phyloP scores from a whole-genome alignment of 2,113 vertebrate genomes.

The Neofelis nebulosa region DNA sequence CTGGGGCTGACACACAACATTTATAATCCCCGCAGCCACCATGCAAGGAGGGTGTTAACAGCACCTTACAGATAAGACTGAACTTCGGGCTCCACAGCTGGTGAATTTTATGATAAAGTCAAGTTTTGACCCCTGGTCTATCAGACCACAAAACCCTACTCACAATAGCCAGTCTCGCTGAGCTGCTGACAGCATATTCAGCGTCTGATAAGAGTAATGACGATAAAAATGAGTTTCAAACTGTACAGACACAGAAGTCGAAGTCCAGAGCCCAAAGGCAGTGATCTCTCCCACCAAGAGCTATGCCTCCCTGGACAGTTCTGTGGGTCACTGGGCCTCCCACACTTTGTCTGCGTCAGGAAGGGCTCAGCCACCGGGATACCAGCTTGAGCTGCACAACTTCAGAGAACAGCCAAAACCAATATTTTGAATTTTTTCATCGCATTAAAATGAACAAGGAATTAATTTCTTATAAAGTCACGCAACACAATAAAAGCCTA shows the following conservation, averaged over 20 bases:
- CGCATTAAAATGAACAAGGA: neutral
- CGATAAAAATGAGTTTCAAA: neutral
- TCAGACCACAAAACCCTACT: neutral
- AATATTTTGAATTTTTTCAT: neutral
- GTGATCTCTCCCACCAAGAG: neutral
- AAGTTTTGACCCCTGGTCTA: neutral
- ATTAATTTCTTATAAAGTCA: neutral
- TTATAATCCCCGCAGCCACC: neutral
- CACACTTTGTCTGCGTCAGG: rapidly evolving
- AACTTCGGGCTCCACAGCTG: neutral
- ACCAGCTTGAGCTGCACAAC: neutral
- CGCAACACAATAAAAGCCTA: neutral
- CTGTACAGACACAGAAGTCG: neutral
- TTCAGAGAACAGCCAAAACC: neutral
- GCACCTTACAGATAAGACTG: neutral
- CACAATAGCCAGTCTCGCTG: neutral
- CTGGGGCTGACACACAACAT: neutral
- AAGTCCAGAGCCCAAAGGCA: neutral
- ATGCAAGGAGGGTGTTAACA: neutral
- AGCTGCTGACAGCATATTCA: neutral
- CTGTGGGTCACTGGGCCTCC: neutral
- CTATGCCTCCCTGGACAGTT: neutral
- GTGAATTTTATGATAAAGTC: neutral
- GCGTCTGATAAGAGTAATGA: neutral
- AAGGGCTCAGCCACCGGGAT: neutral